A percentile compares a stretch with the other conserved stretches of the same genome.
Evolutionary conservation across 2,888 invertebrate genomes (phyloP).

Genomic region (Unio pictorum): DNA sequence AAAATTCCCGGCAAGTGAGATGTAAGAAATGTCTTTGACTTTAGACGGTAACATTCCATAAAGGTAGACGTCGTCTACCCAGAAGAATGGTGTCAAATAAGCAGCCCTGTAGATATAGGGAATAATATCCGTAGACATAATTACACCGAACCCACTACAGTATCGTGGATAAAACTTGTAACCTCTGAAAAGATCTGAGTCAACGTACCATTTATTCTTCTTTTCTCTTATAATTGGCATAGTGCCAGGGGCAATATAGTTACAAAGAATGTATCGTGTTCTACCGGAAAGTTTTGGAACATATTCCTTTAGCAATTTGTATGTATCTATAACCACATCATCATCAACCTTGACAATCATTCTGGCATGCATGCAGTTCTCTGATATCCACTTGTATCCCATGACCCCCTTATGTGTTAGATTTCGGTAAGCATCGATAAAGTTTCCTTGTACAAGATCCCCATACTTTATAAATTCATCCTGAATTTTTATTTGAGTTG

Average conservation of each 20-base stretch:
- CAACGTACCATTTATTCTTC: conserved; percentile 27
- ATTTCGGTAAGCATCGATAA: conserved; percentile 46
- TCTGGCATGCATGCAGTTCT: conserved; percentile 22
- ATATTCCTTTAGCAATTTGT: conserved; percentile 18
- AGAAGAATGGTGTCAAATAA: conserved; percentile 32
- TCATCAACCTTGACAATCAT: conserved; percentile 51
- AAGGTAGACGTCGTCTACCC: conserved; percentile 36
- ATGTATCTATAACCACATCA: conserved; percentile 47
- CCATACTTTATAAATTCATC: too few species aligned
- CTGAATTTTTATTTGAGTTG: too few species aligned
- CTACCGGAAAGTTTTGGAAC: conserved; percentile 16
- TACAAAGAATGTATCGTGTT: conserved; percentile 27
- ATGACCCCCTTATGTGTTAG: conserved; percentile 51
- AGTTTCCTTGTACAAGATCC: conserved; percentile 15
- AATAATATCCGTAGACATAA: conserved; percentile 29
- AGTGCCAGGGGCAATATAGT: conserved; percentile 28
- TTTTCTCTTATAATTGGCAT: conserved; percentile 28
- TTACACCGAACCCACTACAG: conserved; percentile 32
- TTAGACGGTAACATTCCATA: conserved; percentile 27
- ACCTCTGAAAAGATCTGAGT: conserved; percentile 21
- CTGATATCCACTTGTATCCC: conserved; percentile 50
- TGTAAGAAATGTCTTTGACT: conserved; percentile 25
- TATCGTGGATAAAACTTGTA: conserved; percentile 29
- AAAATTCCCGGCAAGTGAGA: conserved; percentile 11
- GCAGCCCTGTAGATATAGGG: conserved; percentile 28